Conservation (phyloP, 2,888 invertebrate genomes). For the Tupiocoris notatus region DNA sequence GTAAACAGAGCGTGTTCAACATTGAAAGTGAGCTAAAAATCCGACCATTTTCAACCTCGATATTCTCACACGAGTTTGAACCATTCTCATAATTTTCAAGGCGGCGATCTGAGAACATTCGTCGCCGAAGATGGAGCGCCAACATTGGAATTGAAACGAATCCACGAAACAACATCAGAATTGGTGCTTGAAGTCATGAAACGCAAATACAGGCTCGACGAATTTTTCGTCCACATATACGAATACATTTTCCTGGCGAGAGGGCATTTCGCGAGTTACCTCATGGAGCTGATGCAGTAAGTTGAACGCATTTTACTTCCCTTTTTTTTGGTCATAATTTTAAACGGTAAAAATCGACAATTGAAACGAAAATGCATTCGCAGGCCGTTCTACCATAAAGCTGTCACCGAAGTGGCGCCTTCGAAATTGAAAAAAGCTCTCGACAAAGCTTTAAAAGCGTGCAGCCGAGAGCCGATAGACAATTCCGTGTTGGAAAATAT, state of each 20-base stretch:
- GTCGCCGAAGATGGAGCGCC: conserved; percentile 21
- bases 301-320: conserved; percentile 53
- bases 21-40: conserved; percentile 21
- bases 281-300: conserved; percentile 88
- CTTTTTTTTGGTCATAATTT: too few relatives aligned
- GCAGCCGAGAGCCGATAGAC: neutral
- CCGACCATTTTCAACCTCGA: too few relatives aligned
- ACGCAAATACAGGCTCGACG: conserved; percentile 81
- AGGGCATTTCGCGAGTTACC: conserved; percentile 91
- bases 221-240: conserved; percentile 86
- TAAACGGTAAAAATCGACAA: too few relatives aligned
- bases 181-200: conserved; percentile 82
- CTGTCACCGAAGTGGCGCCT: conserved; percentile 13
- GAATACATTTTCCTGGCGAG: conserved; percentile 89
- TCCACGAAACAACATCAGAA: conserved; percentile 82
- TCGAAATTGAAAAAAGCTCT: conserved; percentile 22
- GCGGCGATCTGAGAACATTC: conserved; percentile 30
- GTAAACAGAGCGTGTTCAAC: conserved; percentile 10
- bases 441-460: conserved; percentile 15
- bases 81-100: conserved; percentile 7
- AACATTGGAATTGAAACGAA: conserved; percentile 64
- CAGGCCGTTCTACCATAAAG: conserved; percentile 29
- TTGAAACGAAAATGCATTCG: neutral
- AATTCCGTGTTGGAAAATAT: conserved; percentile 10
- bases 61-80: neutral